phyloP scores from a whole-genome alignment of 53 echinoderm and acorn worm genomes.

The Antedon mediterranea region DNA sequence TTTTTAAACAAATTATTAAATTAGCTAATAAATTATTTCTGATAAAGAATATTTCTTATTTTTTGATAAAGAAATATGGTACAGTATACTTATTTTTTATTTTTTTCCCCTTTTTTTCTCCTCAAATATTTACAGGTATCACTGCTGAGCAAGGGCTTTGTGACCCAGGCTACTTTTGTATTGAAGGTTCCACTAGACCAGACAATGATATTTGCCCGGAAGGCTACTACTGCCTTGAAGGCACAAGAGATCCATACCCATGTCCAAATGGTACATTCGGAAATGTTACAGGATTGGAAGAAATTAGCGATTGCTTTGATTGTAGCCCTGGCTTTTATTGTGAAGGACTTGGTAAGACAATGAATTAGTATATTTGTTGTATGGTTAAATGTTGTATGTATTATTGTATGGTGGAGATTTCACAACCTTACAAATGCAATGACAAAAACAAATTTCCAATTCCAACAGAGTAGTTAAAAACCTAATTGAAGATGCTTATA shows the following conservation, averaged over 20 bases:
- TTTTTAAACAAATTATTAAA: no score
- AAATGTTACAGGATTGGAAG: slow-evolving; percentile 52
- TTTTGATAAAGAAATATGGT: neutral
- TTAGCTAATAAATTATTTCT: no score
- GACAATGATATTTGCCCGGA: slow-evolving; percentile 63
- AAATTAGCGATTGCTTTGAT: slow-evolving; percentile 40
- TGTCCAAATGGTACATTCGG: slow-evolving; percentile 97
- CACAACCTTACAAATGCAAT: no score
- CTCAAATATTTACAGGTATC: slow-evolving; percentile 18
- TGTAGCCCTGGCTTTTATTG: slow-evolving; percentile 92
- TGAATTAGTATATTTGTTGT: no score
- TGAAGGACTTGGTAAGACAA: slow-evolving; percentile 56
- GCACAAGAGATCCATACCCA: slow-evolving; percentile 62
- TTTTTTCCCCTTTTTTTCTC: no score
- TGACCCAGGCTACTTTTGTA: slow-evolving; percentile 65
- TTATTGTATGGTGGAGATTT: no score
- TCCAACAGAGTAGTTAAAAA: no score
- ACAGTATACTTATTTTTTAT: no score
- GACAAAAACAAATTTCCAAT: no score
- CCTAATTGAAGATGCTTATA: no score
- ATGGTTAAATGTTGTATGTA: no score
- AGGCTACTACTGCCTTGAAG: slow-evolving; percentile 70
- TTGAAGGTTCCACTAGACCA: slow-evolving; percentile 77
- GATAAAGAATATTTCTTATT: no score
- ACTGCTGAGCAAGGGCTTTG: slow-evolving; percentile 74